Base-by-base conservation (phyloP, 2,113 vertebrate genomes). In the Phalacrocorax pelagicus region DNA sequence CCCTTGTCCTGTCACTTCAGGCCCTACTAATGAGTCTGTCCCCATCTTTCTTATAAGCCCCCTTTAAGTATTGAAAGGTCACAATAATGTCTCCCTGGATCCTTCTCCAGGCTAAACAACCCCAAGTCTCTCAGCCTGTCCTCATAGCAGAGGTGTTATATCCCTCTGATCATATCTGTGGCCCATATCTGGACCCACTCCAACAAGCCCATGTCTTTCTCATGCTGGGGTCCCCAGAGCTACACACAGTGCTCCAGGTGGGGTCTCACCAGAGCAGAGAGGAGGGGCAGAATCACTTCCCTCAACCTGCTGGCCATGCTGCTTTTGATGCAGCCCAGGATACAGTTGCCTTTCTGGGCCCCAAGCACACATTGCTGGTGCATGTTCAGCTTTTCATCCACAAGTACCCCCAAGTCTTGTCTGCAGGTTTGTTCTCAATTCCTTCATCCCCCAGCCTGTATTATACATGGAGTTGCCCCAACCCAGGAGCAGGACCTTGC, bases 101-200 rank as follows among this genome's bases (percentile, higher is more conserved):
- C 26, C 17, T 88, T 65, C 22, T 57, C 26, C 22, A 32, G 20
- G 10, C 51, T 71, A 26, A 71, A 52, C 27, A 85, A 47, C 2
- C 15, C 57, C 34, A 70, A 9, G 42, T 84, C 21, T 78, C 11
- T 82, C 42, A 67, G 15, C 3, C 17, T 71, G 13, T 66, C 42
- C 16, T 57, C 6, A 4, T 2, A 40, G 38, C 0, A 2, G 23
- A n/a, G 12, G 3, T 8, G 6, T 14, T 89, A 36, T 0, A 0
- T 3, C 10, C 5, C 10, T 54, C 18, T 30, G 29, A n/a, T 23
- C 9, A n/a, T 42, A 18, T 63, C 8, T 8, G 6, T 47, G 19
- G 12, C 24, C 17, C 6, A 30, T 1, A 16, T 69, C 16, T 69
- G 30, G 49, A 59, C 17, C 13, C 2, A 0, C 8, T 73, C 32